Evolutionary conservation across 2,113 vertebrate genomes (phyloP), one percentile per base, ranked within the genome.

Genomic region (Podarcis cretensis): DNA sequence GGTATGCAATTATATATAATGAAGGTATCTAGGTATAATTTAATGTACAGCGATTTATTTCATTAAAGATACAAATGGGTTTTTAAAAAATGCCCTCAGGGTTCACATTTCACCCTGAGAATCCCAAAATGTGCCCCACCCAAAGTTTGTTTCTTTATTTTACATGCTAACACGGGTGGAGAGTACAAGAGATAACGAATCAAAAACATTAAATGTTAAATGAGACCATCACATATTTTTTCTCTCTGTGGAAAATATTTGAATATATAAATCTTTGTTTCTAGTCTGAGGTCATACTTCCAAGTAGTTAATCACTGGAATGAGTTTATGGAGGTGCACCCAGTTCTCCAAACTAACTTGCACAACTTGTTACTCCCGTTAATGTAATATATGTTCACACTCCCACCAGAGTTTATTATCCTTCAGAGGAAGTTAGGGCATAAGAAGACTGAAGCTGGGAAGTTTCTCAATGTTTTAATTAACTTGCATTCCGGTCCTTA

Each of bases 381-480:
- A 7, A 65, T 90, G 81, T 43, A 86, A 85, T 81, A 92, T 95
- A 93, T 40, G 84, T 82, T 86, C 89, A 93, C 78, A 87, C 88
- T 94, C 87, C 83, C 43, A 76, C 87, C 90, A 82, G 63, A 77
- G 74, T 71, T 86, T 87, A 92, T 90, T 87, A 87, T 68, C 90
- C 85, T 90, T 93, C 93, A 87, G 88, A 94, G 94, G 90, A 95
- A 95, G 93, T 94, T 93, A 94, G 96, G 86, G 81, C 43, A 73
- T 16, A 68, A 80, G 35, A 95, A 90, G n/a, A 30, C 90, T 90
- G 91, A 90, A 80, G 77, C 76, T 87, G 75, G 65, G 86, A 83
- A 90, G 57, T 63, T 0, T 2, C 43, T 87, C 65, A 89, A 2
- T 80, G 69, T 69, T 89, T 89, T 83, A 85, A 71, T n/a, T 83